phyloP scores from a whole-genome alignment of 1,140 invertebrate genomes.

The Zaprionus vittiger region DNA sequence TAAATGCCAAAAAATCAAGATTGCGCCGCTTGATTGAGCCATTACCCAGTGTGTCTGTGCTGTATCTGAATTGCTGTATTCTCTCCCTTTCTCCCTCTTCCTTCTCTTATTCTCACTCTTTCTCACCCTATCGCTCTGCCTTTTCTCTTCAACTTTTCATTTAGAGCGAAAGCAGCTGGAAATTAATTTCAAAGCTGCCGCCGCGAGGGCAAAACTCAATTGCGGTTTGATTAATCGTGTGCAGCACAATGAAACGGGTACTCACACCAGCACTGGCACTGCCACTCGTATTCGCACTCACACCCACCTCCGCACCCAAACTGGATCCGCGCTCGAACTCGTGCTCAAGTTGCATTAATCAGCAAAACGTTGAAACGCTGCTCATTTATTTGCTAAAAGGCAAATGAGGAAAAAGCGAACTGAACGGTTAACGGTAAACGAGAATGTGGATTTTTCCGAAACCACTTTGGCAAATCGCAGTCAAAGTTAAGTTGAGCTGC shows the following conservation, averaged over 20 bases:
- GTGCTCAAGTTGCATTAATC: conserved; percentile 74
- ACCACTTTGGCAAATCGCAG: conserved; percentile 75
- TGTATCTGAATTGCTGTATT: background rate
- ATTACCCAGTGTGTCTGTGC: conserved; percentile 1
- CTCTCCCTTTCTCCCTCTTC: background rate
- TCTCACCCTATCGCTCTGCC: background rate
- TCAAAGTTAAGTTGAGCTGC: conserved; percentile 69
- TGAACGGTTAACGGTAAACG: conserved; percentile 10
- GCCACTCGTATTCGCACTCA: background rate
- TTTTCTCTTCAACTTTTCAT: conserved; percentile 62
- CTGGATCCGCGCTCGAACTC: conserved; percentile 12
- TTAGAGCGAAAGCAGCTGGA: conserved; percentile 55
- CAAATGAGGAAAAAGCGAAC: conserved; percentile 58
- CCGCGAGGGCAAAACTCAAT: conserved; percentile 48
- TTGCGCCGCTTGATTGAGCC: conserved; percentile 37
- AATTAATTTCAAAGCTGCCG: conserved; percentile 67
- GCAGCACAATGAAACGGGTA: conserved; percentile 15
- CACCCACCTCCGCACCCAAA: background rate
- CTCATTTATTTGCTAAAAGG: conserved; percentile 79
- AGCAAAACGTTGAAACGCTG: conserved; percentile 66
- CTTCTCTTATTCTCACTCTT: background rate
- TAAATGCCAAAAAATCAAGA: conserved; percentile 74
- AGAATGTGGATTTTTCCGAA: conserved; percentile 48
- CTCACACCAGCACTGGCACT: conserved; percentile 14
- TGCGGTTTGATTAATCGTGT: conserved; percentile 77